phyloP scores from a whole-genome alignment of 2,797 vertebrate species.

The Betta splendens region DNA sequence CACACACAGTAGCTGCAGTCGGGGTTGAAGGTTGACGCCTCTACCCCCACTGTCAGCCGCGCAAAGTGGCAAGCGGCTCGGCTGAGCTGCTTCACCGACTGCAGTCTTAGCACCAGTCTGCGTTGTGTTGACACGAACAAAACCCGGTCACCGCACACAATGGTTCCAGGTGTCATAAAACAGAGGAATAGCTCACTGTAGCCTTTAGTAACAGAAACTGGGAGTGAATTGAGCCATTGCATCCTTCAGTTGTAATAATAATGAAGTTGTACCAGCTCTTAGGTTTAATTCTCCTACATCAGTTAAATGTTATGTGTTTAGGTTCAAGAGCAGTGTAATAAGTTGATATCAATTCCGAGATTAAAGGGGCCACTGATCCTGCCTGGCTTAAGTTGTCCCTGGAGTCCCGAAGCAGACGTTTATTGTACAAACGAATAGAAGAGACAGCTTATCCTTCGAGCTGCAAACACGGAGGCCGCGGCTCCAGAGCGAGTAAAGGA shows the following conservation, averaged over 20 bases:
- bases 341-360: slow-evolving; percentile 41
- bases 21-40: slow-evolving; percentile 30
- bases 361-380: slow-evolving; percentile 54
- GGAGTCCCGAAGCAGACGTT: slow-evolving; percentile 51
- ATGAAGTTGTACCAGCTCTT: slow-evolving; percentile 11
- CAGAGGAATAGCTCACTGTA: too few relatives aligned
- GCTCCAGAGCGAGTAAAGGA: slow-evolving; percentile 25
- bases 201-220: too few relatives aligned
- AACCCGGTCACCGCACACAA: slow-evolving; percentile 46
- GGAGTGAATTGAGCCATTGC: too few relatives aligned
- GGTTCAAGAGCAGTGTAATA: slow-evolving; percentile 16
- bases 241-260: slow-evolving; percentile 4
- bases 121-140: slow-evolving; percentile 37
- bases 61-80: slow-evolving; percentile 34
- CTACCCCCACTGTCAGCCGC: slow-evolving; percentile 18
- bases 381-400: slow-evolving; percentile 53
- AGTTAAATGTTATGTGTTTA: slow-evolving; percentile 21
- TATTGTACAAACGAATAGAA: slow-evolving; percentile 56
- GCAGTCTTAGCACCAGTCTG: slow-evolving; percentile 24
- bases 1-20: slow-evolving; percentile 37
- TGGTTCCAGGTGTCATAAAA: too few relatives aligned
- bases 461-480: slow-evolving; percentile 36
- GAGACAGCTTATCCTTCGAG: slow-evolving; percentile 45
- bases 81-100: slow-evolving; percentile 16
- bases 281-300: neutral